These are phyloP conservation scores for Hirundichthys speculiger DNA, from an alignment of 2,113 vertebrate genomes.

Conservation along the genomic window DNA sequence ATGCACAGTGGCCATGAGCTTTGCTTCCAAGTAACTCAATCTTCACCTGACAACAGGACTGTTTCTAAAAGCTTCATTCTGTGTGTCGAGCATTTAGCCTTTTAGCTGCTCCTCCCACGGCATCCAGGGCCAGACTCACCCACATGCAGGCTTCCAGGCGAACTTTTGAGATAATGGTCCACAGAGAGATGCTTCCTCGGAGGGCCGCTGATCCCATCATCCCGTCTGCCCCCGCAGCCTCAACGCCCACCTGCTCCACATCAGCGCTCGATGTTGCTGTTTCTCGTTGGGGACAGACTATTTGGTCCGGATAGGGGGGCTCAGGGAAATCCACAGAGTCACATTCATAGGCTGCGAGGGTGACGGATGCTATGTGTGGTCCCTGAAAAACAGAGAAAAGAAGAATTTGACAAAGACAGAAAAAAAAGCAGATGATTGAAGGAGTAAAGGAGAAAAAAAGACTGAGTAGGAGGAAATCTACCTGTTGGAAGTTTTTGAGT, in stretches of 20 bases:
- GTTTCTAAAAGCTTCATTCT: too few relatives aligned
- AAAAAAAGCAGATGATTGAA: not conserved
- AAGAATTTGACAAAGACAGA: not conserved
- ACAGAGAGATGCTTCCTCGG: slow-evolving; percentile 83
- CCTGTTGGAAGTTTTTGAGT: slow-evolving; percentile 58
- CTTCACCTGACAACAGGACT: too few relatives aligned
- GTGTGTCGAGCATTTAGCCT: too few relatives aligned
- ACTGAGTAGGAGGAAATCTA: slow-evolving; percentile 36
- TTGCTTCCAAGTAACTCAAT: too few relatives aligned
- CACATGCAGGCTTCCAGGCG: slow-evolving; percentile 91
- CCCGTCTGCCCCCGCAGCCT: slow-evolving; percentile 7
- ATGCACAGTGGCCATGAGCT: not conserved
- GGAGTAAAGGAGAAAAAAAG: slow-evolving; percentile 3
- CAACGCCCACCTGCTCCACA: slow-evolving; percentile 40
- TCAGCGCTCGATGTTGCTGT: slow-evolving; percentile 18
- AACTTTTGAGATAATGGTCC: slow-evolving; percentile 91
- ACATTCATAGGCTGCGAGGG: slow-evolving; percentile 89
- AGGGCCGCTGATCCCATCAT: slow-evolving; percentile 18
- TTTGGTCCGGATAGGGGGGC: slow-evolving; percentile 89
- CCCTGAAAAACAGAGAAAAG: slow-evolving; percentile 77
- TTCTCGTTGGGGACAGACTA: slow-evolving; percentile 85
- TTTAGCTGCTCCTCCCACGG: not conserved
- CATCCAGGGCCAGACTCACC: slow-evolving; percentile 80
- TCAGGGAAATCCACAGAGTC: slow-evolving; percentile 90
- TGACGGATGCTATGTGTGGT: slow-evolving; percentile 91